phyloP scores from a whole-genome alignment of 2,888 invertebrate species.

The Thera obeliscata region DNA sequence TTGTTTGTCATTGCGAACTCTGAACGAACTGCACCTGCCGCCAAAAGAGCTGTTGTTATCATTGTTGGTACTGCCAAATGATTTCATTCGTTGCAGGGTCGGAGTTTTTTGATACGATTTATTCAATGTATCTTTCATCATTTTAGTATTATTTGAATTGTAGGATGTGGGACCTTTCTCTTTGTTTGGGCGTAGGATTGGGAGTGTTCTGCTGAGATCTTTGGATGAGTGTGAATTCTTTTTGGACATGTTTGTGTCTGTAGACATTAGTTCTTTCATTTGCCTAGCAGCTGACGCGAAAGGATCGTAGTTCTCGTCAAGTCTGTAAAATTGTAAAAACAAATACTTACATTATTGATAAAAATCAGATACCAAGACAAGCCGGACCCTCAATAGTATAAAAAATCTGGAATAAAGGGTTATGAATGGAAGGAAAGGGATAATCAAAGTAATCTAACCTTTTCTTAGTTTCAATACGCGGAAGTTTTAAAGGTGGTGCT shows the following conservation, averaged over 20 bases:
- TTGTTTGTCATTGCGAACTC: conserved; percentile 58
- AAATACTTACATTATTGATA: not conserved
- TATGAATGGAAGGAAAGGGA: conserved; percentile 22
- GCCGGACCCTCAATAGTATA: conserved; percentile 1
- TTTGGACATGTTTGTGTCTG: conserved; percentile 84
- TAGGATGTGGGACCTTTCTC: conserved; percentile 66
- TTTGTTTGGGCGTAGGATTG: conserved; percentile 70
- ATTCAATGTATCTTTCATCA: conserved; percentile 79
- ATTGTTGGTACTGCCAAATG: conserved; percentile 75
- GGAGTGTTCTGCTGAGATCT: conserved; percentile 76
- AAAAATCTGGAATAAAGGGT: conserved; percentile 16
- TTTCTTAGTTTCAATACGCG: conserved; percentile 70
- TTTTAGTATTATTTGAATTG: conserved; percentile 71
- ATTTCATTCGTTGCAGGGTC: conserved; percentile 79
- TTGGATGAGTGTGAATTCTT: conserved; percentile 70
- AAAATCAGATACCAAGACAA: not conserved
- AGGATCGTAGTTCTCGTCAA: conserved; percentile 88
- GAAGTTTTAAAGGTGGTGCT: conserved; percentile 75
- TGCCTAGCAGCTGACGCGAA: conserved; percentile 92
- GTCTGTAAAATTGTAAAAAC: conserved; percentile 58
- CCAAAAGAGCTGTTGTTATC: conserved; percentile 67
- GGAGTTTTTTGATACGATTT: conserved; percentile 83
- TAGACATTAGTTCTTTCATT: conserved; percentile 91
- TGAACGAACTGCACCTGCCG: conserved; percentile 77
- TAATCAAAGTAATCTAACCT: conserved; percentile 63